These are phyloP conservation scores for Xanthorhoe spadicearia DNA, from an alignment of 2,888 invertebrate species.

Conservation along the genomic window DNA sequence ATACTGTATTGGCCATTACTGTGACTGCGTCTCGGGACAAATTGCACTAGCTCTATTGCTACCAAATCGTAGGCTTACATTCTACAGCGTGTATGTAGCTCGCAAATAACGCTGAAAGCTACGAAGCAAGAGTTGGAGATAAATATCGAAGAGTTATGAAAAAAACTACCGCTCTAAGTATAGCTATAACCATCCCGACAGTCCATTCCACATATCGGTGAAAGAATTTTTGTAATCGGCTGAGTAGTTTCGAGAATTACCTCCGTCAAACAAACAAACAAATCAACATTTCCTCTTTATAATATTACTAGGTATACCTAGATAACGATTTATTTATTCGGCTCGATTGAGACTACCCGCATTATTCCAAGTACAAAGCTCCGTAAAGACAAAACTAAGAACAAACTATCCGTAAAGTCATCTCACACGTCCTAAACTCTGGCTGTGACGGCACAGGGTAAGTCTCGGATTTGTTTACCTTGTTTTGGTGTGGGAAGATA, in stretches of 20 bases:
- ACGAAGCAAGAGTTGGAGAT: neutral
- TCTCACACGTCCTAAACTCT: conserved; percentile 49
- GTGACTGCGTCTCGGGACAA: conserved; percentile 12
- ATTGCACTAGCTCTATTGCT: conserved; percentile 13
- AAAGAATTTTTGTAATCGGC: no score
- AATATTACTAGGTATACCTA: no score
- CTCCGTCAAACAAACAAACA: no score
- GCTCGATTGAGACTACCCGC: conserved; percentile 27
- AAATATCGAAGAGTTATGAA: neutral
- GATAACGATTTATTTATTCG: conserved; percentile 22
- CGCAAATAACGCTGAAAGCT: neutral
- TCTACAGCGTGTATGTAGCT: conserved; percentile 2
- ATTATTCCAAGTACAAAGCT: conserved; percentile 32
- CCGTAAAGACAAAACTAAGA: conserved; percentile 44
- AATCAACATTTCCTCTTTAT: no score
- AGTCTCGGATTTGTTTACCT: conserved; percentile 30
- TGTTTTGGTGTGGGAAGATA: conserved; percentile 28
- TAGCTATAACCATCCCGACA: no score
- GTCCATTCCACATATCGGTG: no score
- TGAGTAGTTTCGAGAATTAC: no score
- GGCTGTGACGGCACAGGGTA: conserved; percentile 38
- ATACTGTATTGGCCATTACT: conserved; percentile 19
- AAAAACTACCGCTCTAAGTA: no score
- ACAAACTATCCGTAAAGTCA: conserved; percentile 52
- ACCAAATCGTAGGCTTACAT: conserved; percentile 5